These are phyloP conservation scores for Apocheima hispidaria DNA, from an alignment of 2,888 invertebrate genomes.

Conservation along the genomic window DNA sequence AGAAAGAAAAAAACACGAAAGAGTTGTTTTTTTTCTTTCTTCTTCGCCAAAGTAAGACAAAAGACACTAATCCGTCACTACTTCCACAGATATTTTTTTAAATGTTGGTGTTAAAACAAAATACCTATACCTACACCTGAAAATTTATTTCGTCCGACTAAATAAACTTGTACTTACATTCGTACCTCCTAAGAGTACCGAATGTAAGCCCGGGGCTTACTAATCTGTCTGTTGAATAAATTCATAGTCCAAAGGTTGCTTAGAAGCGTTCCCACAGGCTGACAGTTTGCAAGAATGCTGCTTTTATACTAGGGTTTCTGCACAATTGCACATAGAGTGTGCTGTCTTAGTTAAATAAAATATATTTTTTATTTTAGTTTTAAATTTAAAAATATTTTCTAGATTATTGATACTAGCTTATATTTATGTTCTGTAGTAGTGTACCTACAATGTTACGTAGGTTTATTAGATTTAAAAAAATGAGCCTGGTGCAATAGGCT, in stretches of 20 bases:
- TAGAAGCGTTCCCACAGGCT: slow-evolving; percentile 47
- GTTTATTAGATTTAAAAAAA: no score
- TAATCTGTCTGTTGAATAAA: slow-evolving; percentile 33
- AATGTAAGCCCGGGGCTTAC: slow-evolving; percentile 2
- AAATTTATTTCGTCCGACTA: no score
- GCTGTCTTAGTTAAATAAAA: background rate
- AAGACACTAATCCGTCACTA: no score
- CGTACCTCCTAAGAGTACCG: background rate
- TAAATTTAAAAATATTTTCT: background rate
- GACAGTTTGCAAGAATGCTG: slow-evolving; percentile 47
- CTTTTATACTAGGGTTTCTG: slow-evolving; percentile 40
- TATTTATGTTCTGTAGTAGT: no score
- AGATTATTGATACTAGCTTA: background rate
- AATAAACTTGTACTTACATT: background rate
- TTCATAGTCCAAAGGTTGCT: slow-evolving; percentile 42
- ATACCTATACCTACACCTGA: no score
- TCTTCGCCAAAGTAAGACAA: no score
- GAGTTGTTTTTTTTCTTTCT: no score
- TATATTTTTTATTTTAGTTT: background rate
- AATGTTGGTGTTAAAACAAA: no score
- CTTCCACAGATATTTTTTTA: no score
- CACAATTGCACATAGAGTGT: background rate
- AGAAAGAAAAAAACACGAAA: no score
- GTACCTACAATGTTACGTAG: no score
- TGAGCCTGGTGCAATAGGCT: no score